Percentiles rank a stretch among this genome's conserved stretches.
Conservation (phyloP, 2,113 vertebrate species). For the Carassius carassius region DNA sequence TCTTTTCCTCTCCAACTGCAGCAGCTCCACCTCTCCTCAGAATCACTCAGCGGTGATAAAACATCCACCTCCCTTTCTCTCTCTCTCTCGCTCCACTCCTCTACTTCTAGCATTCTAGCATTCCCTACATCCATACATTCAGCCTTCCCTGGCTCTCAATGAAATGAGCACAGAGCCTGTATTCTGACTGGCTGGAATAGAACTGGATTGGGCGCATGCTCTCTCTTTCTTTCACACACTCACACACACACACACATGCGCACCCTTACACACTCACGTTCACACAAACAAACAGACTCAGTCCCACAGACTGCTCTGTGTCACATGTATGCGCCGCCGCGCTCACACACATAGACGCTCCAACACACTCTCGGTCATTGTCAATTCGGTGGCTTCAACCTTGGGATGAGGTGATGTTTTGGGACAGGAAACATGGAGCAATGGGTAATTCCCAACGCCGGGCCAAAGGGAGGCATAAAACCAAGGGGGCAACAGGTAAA, state of each 20-base stretch:
- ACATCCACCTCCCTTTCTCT: constrained; percentile 25
- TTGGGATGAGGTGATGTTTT: constrained; percentile 79
- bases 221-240: constrained; percentile 51
- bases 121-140: constrained; percentile 60
- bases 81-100: neutral
- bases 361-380: constrained; percentile 48
- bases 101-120: neutral
- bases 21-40: constrained; percentile 58
- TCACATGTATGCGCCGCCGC: constrained; percentile 20
- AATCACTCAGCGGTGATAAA: constrained; percentile 59
- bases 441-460: constrained; percentile 78
- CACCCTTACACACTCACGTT: constrained; percentile 49
- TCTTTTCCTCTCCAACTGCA: constrained; percentile 49
- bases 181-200: constrained; percentile 66
- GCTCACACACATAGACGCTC: constrained; percentile 39
- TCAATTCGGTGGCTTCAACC: constrained; percentile 61
- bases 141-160: constrained; percentile 66
- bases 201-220: constrained; percentile 54
- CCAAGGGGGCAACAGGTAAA: constrained; percentile 77
- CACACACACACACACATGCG: constrained; percentile 13
- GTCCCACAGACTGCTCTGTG: constrained; percentile 20
- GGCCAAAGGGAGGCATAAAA: constrained; percentile 78
- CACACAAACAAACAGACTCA: constrained; percentile 52
- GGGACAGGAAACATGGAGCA: constrained; percentile 77
- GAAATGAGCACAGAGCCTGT: constrained; percentile 62